Conservation (phyloP, 2,113 vertebrate genomes). For the Eulemur rufifrons region DNA sequence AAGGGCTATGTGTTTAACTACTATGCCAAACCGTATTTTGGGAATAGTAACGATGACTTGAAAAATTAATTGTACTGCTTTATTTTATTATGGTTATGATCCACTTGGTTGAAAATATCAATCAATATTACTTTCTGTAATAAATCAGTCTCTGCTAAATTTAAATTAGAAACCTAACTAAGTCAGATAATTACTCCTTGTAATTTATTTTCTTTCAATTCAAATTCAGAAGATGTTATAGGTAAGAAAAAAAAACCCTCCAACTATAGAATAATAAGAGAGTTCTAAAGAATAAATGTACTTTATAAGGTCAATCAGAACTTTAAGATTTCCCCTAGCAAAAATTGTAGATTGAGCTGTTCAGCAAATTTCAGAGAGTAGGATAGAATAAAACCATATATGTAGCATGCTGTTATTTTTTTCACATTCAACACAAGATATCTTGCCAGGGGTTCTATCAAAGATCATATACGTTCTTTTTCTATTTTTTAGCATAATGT, state of each 20-base stretch:
- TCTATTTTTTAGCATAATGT: neutral
- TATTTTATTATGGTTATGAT: neutral
- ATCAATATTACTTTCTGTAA: neutral
- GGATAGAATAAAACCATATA: neutral
- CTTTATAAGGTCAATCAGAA: constrained; percentile 36
- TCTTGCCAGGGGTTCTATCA: neutral
- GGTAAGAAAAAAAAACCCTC: neutral
- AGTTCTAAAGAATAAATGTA: neutral
- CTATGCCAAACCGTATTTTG: neutral
- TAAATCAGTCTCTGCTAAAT: neutral
- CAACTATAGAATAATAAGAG: constrained; percentile 9
- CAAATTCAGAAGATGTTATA: neutral
- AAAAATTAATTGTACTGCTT: neutral
- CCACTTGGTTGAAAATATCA: neutral
- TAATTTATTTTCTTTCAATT: constrained; percentile 35
- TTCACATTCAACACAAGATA: neutral
- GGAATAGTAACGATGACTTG: neutral
- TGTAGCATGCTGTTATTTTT: constrained; percentile 16
- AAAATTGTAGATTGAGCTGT: constrained; percentile 11
- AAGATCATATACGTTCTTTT: neutral
- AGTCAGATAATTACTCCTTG: neutral
- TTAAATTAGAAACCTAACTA: constrained; percentile 1
- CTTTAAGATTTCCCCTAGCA: neutral
- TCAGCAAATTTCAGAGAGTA: constrained; percentile 25
- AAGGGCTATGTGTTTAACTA: neutral